phyloP scores from a whole-genome alignment of 2,888 invertebrate genomes.

The Cyclophora albipunctata region DNA sequence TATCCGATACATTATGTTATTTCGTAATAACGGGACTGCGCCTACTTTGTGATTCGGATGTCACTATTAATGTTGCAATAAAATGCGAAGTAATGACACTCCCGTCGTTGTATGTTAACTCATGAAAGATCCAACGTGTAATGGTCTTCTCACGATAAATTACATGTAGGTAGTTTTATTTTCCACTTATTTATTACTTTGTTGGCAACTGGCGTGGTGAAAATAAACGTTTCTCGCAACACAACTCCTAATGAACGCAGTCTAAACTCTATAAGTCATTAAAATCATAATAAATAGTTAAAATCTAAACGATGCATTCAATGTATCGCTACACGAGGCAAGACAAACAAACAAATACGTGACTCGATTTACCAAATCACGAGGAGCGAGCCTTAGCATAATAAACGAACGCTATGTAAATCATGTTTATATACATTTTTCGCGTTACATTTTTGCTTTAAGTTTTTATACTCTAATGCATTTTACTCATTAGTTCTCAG shows the following conservation, averaged over 20 bases:
- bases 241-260: slow-evolving; percentile 52
- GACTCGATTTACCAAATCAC: slow-evolving; percentile 72
- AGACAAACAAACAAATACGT: slow-evolving; percentile 60
- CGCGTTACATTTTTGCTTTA: slow-evolving; percentile 44
- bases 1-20: slow-evolving; percentile 38
- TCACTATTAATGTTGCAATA: slow-evolving; percentile 26
- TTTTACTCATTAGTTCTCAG: slow-evolving; percentile 74
- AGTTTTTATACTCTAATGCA: slow-evolving; percentile 65
- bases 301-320: slow-evolving; percentile 48
- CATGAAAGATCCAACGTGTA: not conserved
- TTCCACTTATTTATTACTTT: not conserved
- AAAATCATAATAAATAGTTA: slow-evolving; percentile 55
- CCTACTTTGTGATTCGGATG: slow-evolving; percentile 35
- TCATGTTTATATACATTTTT: slow-evolving; percentile 51
- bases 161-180: too few relatives aligned
- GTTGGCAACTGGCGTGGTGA: not conserved
- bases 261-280: slow-evolving; percentile 48
- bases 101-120: slow-evolving; percentile 4
- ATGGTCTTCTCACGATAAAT: too few relatives aligned
- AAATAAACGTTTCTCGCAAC: slow-evolving; percentile 18
- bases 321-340: slow-evolving; percentile 46
- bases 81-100: slow-evolving; percentile 13
- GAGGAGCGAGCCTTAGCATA: slow-evolving; percentile 67
- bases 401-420: slow-evolving; percentile 40
- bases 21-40: slow-evolving; percentile 45